Base-by-base conservation (phyloP, 2,113 vertebrate genomes). In the Oxygymnocypris stewartii region DNA sequence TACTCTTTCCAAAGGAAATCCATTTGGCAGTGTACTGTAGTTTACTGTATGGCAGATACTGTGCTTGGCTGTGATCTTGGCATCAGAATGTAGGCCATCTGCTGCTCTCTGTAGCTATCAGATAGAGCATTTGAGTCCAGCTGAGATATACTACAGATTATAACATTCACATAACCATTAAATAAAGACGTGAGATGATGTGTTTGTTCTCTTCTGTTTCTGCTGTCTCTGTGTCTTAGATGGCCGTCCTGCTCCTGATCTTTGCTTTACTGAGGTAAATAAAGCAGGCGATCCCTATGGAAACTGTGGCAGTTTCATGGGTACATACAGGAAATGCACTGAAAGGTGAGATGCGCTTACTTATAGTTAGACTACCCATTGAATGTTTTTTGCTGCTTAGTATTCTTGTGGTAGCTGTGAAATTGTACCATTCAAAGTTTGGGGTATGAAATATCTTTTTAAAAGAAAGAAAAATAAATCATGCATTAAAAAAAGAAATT, bases 251-350 rank as follows among this genome's bases (percentile, higher is more conserved):
- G 97, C 97, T 40, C 97, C 96, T 14, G 96, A 98, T 0, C 80
- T 94, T 89, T 99, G 98, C 91, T 99, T 99, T 8, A 95, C 95
- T 93, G 94, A 91, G 86, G 97, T 99, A 59, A 99, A 99, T 20
- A 92, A 92, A 12, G 98, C 98, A 0, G 98, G 98, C 8, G 97
- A 99, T 93, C 89, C 94, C 84, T 99, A 93, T 0, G 98, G 98
- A 16, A 99, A 99, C 95, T 99, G 98, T 84, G 98, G 98, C 57
- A 99, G 97, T 91, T 87, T 94, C 65, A 88, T 94, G 0, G 97
- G 98, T 35, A 93, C 93, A 85, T 96, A 97, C 94, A 96, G 92
- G 93, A 96, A 94, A 80, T 99, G 98, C 87, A 94, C 90, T 54
- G 92, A 92, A 25, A 97, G 96, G 98, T 98, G 91, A 93, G 51